phyloP scores from a whole-genome alignment of 2,113 vertebrate species.

The Xenopus laevis region DNA sequence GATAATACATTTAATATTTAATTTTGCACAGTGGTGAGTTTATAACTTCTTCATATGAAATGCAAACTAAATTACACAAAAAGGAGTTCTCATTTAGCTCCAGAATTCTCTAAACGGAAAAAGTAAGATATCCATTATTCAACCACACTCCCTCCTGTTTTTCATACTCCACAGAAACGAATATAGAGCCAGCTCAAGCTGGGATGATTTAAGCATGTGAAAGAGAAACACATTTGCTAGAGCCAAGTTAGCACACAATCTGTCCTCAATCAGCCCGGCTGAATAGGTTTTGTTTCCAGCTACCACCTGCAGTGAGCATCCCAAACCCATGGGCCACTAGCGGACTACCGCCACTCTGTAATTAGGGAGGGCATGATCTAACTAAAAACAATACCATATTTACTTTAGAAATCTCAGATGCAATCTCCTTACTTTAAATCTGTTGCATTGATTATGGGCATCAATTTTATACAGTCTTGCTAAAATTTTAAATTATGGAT shows the following conservation, averaged over 20 bases:
- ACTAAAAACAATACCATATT: too few species aligned
- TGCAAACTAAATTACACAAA: too few species aligned
- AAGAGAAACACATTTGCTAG: conserved; percentile 11
- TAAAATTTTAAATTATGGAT: too few species aligned
- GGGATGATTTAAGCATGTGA: neutral
- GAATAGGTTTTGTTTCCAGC: conserved; percentile 17
- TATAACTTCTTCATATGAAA: too few species aligned
- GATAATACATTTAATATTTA: too few species aligned
- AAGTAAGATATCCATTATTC: neutral
- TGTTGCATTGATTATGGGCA: too few species aligned
- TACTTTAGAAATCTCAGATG: too few species aligned
- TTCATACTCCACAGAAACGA: neutral
- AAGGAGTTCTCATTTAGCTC: too few species aligned
- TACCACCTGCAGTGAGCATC: conserved; percentile 17
- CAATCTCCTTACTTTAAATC: too few species aligned
- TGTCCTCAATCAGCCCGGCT: conserved; percentile 19
- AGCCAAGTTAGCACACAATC: conserved; percentile 17
- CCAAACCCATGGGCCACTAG: conserved; percentile 7
- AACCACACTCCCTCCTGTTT: neutral
- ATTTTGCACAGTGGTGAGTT: too few species aligned
- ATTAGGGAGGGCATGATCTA: too few species aligned
- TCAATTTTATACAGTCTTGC: too few species aligned
- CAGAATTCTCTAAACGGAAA: neutral
- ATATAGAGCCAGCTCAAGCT: neutral
- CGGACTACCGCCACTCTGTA: neutral